phyloP scores from a whole-genome alignment of 2,888 invertebrate species.

The Helobdella robusta region DNA sequence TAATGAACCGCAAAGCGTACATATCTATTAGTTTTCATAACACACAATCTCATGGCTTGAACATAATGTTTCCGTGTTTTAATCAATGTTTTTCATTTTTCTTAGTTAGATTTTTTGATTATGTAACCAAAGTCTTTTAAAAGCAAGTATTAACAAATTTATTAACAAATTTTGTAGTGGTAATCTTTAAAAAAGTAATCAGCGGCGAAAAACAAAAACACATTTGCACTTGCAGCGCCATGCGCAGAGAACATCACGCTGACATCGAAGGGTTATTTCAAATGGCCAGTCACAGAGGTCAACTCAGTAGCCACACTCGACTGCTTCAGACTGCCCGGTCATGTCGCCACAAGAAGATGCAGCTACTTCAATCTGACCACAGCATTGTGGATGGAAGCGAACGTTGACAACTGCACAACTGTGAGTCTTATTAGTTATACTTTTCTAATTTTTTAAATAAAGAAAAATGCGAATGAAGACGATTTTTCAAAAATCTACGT shows the following conservation, averaged over 20 bases:
- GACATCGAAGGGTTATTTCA: constrained; percentile 27
- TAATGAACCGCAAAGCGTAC: no score
- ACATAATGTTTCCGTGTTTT: no score
- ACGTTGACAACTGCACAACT: constrained; percentile 25
- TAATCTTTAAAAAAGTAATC: background rate
- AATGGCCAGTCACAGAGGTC: constrained; percentile 28
- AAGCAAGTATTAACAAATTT: no score
- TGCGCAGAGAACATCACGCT: constrained; percentile 25
- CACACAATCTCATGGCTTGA: no score
- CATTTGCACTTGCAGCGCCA: constrained; percentile 5
- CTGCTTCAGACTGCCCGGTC: constrained; percentile 29
- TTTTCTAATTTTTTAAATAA: background rate
- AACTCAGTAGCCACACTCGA: constrained; percentile 23
- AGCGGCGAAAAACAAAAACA: background rate
- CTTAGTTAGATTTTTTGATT: background rate
- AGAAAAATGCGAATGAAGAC: background rate
- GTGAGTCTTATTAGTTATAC: constrained; percentile 9
- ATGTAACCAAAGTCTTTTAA: background rate
- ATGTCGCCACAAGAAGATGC: constrained; percentile 29
- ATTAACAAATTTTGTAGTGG: no score
- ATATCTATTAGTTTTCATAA: no score
- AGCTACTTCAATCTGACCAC: constrained; percentile 11
- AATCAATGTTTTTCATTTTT: no score
- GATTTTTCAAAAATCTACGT: no score
- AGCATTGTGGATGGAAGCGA: constrained; percentile 25